Percentiles rank a stretch among this genome's conserved stretches.
These are phyloP conservation scores for Coptodon rendalli DNA, from an alignment of 2,113 vertebrate species.

Conservation along the genomic window DNA sequence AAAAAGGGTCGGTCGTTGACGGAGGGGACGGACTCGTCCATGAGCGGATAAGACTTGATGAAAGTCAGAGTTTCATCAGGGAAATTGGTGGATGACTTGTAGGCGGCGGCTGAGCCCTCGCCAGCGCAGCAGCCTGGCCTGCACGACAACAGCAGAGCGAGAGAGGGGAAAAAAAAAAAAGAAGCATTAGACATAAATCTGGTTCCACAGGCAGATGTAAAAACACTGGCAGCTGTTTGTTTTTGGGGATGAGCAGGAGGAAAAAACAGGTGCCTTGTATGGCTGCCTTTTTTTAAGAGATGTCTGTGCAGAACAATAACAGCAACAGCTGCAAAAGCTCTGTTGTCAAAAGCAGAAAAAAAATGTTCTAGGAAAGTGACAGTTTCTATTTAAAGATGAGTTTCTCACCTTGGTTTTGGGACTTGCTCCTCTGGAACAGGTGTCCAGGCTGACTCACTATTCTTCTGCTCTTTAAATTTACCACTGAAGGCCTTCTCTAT, in stretches of 20 bases:
- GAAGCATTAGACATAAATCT: background rate
- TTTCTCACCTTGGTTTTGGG: conserved; percentile 83
- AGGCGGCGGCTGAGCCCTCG: conserved; percentile 67
- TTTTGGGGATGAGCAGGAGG: background rate
- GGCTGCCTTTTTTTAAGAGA: background rate
- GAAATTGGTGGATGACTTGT: conserved; percentile 82
- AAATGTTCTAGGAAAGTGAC: background rate
- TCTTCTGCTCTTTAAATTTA: conserved; percentile 89
- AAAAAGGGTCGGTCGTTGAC: conserved; percentile 82
- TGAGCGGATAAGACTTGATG: conserved; percentile 91
- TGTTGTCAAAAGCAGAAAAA: background rate
- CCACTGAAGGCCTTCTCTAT: conserved; percentile 86
- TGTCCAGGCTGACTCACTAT: conserved; percentile 81
- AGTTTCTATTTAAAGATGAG: background rate
- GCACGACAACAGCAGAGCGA: background rate
- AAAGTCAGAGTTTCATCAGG: conserved; percentile 88
- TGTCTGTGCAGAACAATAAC: conserved; percentile 22
- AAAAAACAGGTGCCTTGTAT: conserved; percentile 23
- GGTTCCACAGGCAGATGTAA: background rate
- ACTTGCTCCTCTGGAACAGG: conserved; percentile 87
- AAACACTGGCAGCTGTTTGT: conserved; percentile 34
- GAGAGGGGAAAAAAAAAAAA: background rate
- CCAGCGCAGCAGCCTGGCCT: conserved; percentile 91
- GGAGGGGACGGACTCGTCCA: conserved; percentile 83
- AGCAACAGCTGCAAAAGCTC: conserved; percentile 10